phyloP scores from a whole-genome alignment of 2,888 invertebrate species.

The Gastrophysa polygoni region DNA sequence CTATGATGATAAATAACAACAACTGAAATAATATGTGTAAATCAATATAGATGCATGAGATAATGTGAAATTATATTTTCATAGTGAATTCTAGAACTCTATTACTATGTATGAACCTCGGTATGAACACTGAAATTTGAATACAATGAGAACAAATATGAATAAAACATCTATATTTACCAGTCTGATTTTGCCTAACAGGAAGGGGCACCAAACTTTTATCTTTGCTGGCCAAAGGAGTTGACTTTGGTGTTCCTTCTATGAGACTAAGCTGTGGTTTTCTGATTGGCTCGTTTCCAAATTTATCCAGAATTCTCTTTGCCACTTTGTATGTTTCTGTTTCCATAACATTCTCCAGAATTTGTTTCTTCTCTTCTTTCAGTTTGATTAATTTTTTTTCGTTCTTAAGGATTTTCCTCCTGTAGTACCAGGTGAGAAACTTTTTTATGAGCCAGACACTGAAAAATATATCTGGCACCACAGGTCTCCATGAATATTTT shows the following conservation, averaged over 20 bases:
- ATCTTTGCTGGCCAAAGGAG: not conserved
- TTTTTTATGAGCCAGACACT: slow-evolving; percentile 65
- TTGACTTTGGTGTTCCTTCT: slow-evolving; percentile 15
- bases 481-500: not conserved
- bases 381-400: slow-evolving; percentile 73
- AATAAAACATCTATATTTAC: slow-evolving; percentile 7
- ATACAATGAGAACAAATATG: slow-evolving; percentile 12
- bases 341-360: slow-evolving; percentile 95
- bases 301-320: slow-evolving; percentile 86
- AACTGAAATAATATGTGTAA: no score
- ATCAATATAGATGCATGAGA: no score
- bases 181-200: slow-evolving; percentile 18
- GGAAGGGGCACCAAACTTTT: slow-evolving; percentile 20
- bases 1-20: no score
- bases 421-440: slow-evolving; percentile 87
- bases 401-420: slow-evolving; percentile 79
- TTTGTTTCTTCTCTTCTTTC: slow-evolving; percentile 81
- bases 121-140: slow-evolving; percentile 2
- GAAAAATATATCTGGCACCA: slow-evolving; percentile 16
- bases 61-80: not conserved
- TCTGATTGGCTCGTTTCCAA: slow-evolving; percentile 65
- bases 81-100: not conserved
- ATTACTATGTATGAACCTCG: not conserved
- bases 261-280: slow-evolving; percentile 32
- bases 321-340: slow-evolving; percentile 97